Percentiles rank a stretch among this genome's conserved stretches.
Evolutionary conservation across 2,797 vertebrate genomes (phyloP).

Genomic region (Hydrocynus forskahlii): DNA sequence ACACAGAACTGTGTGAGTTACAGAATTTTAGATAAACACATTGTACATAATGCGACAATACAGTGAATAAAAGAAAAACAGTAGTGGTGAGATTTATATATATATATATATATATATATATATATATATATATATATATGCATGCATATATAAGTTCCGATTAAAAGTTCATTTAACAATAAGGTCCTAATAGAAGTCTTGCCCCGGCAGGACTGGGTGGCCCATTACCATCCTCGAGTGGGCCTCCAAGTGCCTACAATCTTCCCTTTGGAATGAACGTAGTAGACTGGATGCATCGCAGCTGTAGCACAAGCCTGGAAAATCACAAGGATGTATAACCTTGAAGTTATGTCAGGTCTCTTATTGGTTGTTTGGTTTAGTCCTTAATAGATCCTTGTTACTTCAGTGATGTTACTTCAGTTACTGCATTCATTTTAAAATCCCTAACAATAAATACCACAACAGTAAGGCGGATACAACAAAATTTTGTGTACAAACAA

Average conservation of each 20-base stretch:
- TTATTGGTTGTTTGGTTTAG: background rate
- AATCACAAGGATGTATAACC: constrained; percentile 17
- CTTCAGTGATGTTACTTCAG: background rate
- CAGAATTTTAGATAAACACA: too few relatives aligned
- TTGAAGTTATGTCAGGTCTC: background rate
- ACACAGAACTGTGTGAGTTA: too few relatives aligned
- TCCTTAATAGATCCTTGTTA: background rate
- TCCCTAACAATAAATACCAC: background rate
- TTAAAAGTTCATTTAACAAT: background rate
- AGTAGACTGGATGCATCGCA: constrained; percentile 82
- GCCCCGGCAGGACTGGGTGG: background rate
- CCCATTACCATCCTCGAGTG: constrained; percentile 81
- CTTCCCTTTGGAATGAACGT: constrained; percentile 75
- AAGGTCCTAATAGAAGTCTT: background rate
- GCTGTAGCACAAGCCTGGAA: constrained; percentile 84
- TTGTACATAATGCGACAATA: too few relatives aligned
- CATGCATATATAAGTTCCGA: too few relatives aligned
- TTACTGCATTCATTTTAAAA: background rate
- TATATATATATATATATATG: too few relatives aligned
- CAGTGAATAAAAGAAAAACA: too few relatives aligned
- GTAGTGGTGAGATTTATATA: too few relatives aligned
- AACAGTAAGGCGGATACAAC: background rate
- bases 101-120: too few relatives aligned
- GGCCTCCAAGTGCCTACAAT: constrained; percentile 83
- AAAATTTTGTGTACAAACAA: background rate